These are phyloP conservation scores for Leptonema lineaticorne DNA, from an alignment of 1,140 invertebrate species.

Conservation along the genomic window DNA sequence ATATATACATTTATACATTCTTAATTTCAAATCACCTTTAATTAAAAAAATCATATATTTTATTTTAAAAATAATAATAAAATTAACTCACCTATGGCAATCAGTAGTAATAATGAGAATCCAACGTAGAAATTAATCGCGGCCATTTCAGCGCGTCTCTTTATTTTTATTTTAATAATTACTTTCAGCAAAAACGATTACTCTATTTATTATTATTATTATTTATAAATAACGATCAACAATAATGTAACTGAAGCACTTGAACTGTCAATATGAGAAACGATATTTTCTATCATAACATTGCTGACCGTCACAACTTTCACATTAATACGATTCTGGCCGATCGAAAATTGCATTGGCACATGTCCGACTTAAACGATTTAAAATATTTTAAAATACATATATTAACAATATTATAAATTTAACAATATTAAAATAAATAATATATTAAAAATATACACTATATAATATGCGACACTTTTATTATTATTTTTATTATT, in stretches of 20 bases:
- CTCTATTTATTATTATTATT: not conserved
- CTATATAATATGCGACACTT: not conserved
- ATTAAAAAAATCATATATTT: too few species aligned
- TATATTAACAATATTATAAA: too few species aligned
- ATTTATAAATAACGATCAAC: too few species aligned
- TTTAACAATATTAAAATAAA: not conserved
- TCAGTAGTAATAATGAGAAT: not conserved
- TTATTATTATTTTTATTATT: not conserved
- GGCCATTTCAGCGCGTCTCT: constrained; percentile 9
- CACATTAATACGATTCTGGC: not conserved
- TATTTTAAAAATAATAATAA: not conserved
- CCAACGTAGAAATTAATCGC: constrained; percentile 1
- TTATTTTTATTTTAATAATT: not conserved
- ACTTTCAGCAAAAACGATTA: not conserved
- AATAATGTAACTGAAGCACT: too few species aligned
- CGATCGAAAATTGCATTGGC: not conserved
- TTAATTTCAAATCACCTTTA: too few species aligned
- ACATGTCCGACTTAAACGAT: constrained; percentile 12
- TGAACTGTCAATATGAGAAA: too few species aligned
- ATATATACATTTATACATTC: not conserved
- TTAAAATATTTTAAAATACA: too few species aligned
- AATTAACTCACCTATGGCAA: constrained; percentile 14
- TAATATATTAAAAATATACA: not conserved
- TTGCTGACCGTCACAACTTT: constrained; percentile 19
- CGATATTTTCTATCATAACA: constrained; percentile 15